Conservation (phyloP, 2,797 vertebrate genomes). For the Pseudochirops corinnae region DNA sequence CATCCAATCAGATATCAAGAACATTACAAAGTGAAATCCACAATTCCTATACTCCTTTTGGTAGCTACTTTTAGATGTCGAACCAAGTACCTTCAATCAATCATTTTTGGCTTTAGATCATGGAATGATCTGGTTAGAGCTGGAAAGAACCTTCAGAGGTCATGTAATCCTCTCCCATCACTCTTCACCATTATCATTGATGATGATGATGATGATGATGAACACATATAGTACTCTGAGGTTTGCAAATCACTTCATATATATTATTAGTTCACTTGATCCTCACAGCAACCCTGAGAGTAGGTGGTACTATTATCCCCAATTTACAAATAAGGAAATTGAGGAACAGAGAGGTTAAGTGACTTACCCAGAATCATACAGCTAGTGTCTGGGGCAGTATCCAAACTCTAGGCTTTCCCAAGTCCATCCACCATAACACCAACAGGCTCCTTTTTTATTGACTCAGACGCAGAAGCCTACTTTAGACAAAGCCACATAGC, state of each 20-base stretch:
- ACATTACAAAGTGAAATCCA: fast-evolving
- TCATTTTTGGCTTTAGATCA: neutral
- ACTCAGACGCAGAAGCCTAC: neutral
- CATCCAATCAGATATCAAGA: constrained; percentile 34
- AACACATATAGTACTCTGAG: neutral
- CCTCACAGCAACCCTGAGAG: neutral
- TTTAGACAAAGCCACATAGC: constrained; percentile 23
- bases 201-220: neutral
- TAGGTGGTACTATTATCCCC: neutral
- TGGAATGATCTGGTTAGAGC: neutral
- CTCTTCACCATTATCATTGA: neutral
- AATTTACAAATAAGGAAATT: neutral
- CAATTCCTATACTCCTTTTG: neutral
- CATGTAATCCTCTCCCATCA: neutral
- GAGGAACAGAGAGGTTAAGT: neutral
- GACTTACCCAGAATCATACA: neutral
- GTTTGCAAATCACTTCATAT: neutral
- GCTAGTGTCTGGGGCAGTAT: neutral
- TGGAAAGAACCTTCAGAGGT: neutral
- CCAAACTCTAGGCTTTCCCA: neutral
- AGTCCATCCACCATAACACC: neutral
- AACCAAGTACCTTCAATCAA: neutral
- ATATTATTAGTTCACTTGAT: neutral
- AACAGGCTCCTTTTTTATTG: neutral
- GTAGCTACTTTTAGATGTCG: neutral